phyloP scores from a whole-genome alignment of 2,797 vertebrate species.

The Euphonia xanthogaster region DNA sequence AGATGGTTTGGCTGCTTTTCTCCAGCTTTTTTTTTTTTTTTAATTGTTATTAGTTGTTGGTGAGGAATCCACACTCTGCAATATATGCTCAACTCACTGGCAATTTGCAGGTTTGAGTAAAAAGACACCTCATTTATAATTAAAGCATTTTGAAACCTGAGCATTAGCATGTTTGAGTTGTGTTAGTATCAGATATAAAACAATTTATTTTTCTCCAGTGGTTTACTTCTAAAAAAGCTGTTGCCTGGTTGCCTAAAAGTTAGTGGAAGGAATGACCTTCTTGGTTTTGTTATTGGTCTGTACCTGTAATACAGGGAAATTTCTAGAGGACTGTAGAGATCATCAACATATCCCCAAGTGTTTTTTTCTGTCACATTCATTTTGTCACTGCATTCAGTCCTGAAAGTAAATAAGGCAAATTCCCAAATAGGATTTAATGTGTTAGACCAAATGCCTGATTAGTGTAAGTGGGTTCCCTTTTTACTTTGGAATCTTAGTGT shows the following conservation, averaged over 20 bases:
- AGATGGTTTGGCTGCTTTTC: conserved; percentile 68
- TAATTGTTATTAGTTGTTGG: conserved; percentile 4
- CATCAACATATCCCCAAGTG: neutral
- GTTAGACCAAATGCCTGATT: neutral
- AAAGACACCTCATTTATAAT: neutral
- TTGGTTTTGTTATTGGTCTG: neutral
- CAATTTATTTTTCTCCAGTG: neutral
- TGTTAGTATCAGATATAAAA: neutral
- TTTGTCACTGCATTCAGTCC: neutral
- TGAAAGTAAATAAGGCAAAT: neutral
- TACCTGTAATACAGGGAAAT: neutral
- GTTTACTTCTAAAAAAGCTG: neutral
- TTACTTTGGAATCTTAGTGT: neutral
- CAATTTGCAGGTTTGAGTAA: conserved; percentile 18
- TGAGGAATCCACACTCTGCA: conserved; percentile 7
- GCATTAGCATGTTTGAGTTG: neutral
- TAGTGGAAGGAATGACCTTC: neutral
- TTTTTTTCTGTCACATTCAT: neutral
- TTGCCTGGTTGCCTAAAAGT: neutral
- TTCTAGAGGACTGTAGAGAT: neutral
- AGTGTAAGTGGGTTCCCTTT: neutral
- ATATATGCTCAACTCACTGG: neutral
- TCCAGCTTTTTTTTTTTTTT: neutral
- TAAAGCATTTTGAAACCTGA: conserved; percentile 6
- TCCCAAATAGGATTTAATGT: neutral